Percentiles rank a stretch among this genome's conserved stretches.
These are phyloP conservation scores for Tipula lateralis DNA, from an alignment of 2,888 invertebrate genomes.

Conservation along the genomic window DNA sequence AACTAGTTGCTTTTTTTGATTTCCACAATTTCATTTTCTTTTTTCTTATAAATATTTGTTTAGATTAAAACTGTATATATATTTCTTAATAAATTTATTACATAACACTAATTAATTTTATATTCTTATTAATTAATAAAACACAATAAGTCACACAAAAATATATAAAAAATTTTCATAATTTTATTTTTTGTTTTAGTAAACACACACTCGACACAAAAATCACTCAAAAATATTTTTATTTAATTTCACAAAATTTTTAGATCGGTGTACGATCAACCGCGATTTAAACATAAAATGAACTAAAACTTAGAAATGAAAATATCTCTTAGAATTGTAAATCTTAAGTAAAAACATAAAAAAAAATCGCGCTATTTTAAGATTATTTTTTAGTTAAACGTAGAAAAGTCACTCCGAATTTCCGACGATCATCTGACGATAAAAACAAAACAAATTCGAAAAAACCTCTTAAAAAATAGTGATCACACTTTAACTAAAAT, in stretches of 20 bases:
- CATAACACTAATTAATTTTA: background rate
- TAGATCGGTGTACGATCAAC: conserved; percentile 15
- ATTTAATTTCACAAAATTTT: background rate
- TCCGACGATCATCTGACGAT: conserved; percentile 27
- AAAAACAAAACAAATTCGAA: background rate
- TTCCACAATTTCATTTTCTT: conserved; percentile 49
- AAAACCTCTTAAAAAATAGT: background rate
- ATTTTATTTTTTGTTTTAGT: background rate
- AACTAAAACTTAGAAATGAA: conserved; percentile 12
- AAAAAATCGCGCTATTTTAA: conserved; percentile 28
- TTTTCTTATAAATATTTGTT: background rate
- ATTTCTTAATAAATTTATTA: background rate
- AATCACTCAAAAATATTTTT: background rate
- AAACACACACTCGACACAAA: background rate
- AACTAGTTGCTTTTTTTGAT: conserved; percentile 47
- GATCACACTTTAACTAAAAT: background rate
- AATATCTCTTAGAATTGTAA: background rate
- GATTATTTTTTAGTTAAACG: conserved; percentile 20
- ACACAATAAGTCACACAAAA: background rate
- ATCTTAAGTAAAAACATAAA: background rate
- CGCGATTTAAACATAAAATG: conserved; percentile 19
- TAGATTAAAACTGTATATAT: background rate
- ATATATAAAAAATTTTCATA: background rate
- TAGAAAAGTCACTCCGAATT: conserved; percentile 19
- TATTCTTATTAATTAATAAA: background rate